These are phyloP conservation scores for Heliangelus exortis DNA, from an alignment of 2,797 vertebrate genomes.

Conservation along the genomic window DNA sequence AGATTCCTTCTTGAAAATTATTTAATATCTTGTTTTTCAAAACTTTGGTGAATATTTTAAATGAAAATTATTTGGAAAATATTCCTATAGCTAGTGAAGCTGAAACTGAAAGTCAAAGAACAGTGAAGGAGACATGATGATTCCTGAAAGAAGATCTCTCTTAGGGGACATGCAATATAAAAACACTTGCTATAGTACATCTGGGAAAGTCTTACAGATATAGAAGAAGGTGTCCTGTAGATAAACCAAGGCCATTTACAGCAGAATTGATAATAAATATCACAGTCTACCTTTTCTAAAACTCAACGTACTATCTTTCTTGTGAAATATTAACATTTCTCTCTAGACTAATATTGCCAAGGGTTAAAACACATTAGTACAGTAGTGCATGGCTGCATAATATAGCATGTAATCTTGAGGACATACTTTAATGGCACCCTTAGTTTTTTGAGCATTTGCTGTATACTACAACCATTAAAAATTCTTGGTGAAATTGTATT, in stretches of 20 bases:
- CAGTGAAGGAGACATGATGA: background rate
- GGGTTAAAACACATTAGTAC: conserved; percentile 61
- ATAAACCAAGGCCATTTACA: background rate
- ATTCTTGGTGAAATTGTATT: conserved; percentile 57
- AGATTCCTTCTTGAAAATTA: background rate
- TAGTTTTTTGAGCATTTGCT: background rate
- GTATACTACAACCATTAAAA: conserved; percentile 17
- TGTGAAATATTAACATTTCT: background rate
- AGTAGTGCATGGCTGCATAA: conserved; percentile 52
- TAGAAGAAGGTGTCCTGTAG: background rate
- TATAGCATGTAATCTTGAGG: conserved; percentile 39
- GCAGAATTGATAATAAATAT: conserved; percentile 36
- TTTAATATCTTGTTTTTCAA: background rate
- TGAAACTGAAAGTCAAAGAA: background rate
- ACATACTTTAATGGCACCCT: conserved; percentile 41
- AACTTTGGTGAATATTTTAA: background rate
- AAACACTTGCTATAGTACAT: background rate
- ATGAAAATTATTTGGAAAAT: background rate
- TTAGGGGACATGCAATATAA: background rate
- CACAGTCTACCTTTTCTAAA: conserved; percentile 49
- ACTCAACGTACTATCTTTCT: conserved; percentile 46
- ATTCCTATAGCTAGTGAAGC: background rate
- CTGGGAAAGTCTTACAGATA: background rate
- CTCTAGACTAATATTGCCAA: conserved; percentile 61
- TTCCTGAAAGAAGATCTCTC: background rate